Evolutionary conservation across 2,797 vertebrate genomes (phyloP).

Genomic region (Rousettus madagascariensis): DNA sequence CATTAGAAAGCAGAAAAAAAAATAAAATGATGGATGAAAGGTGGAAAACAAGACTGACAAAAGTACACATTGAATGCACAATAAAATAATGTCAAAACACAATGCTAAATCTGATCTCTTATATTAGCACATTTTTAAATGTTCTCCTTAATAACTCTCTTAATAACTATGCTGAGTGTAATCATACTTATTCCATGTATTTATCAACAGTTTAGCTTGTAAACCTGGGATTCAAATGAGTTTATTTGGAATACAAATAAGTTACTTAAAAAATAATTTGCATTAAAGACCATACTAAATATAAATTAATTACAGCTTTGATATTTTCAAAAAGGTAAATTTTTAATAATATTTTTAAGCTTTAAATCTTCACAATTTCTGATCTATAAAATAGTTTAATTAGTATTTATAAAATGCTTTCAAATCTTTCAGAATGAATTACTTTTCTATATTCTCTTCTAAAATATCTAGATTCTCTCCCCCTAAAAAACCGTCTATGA

Average conservation of each 20-base stretch:
- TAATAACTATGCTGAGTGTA: not conserved
- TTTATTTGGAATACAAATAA: conserved; percentile 47
- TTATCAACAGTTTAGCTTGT: not conserved
- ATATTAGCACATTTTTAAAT: not conserved
- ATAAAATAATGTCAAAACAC: conserved; percentile 57
- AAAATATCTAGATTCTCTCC: not conserved
- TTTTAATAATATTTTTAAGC: conserved; percentile 40
- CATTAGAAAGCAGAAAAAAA: conserved; percentile 85
- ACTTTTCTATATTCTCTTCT: not conserved
- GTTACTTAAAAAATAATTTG: conserved; percentile 30
- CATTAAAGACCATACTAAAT: conserved; percentile 19
- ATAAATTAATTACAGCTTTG: conserved; percentile 14
- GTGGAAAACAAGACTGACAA: conserved; percentile 75
- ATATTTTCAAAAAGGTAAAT: conserved; percentile 28
- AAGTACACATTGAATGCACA: conserved; percentile 65
- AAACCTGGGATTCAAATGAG: conserved; percentile 48
- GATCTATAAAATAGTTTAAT: conserved; percentile 3
- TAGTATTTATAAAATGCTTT: conserved; percentile 47
- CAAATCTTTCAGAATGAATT: conserved; percentile 42
- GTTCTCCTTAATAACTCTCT: conserved; percentile 21
- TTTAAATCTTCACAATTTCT: conserved; percentile 46
- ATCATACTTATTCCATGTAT: not conserved
- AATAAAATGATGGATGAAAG: conserved; percentile 82
- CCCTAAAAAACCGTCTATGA: not conserved
- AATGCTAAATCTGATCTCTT: not conserved